Percentiles rank a stretch among this genome's conserved stretches.
These are phyloP conservation scores for Passer domesticus DNA, from an alignment of 2,113 vertebrate genomes.

Conservation along the genomic window DNA sequence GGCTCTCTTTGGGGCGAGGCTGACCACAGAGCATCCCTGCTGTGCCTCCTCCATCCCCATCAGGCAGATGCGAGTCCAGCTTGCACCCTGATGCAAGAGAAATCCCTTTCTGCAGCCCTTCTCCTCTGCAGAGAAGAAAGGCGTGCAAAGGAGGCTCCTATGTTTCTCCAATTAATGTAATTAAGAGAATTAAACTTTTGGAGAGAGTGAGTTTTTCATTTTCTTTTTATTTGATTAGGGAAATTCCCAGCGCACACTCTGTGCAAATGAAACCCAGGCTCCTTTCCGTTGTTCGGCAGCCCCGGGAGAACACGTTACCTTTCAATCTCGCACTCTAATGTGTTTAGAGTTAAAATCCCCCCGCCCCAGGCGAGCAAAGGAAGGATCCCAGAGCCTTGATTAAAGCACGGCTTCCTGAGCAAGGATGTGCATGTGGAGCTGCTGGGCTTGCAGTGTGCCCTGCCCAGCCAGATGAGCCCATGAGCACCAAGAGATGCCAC, in stretches of 20 bases:
- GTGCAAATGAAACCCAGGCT: conserved; percentile 82
- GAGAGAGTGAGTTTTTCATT: conserved; percentile 77
- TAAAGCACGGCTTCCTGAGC: conserved; percentile 67
- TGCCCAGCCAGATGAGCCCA: neutral
- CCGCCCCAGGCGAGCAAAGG: conserved; percentile 62
- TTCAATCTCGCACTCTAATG: conserved; percentile 76
- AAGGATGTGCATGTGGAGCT: conserved; percentile 45
- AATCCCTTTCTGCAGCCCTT: neutral
- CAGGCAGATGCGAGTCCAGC: accelerated
- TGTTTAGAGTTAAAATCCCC: conserved; percentile 76
- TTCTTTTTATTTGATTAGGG: conserved; percentile 83
- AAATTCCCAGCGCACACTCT: conserved; percentile 72
- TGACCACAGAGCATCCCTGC: neutral
- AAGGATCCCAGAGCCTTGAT: conserved; percentile 77
- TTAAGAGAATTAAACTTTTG: conserved; percentile 80
- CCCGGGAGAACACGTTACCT: conserved; percentile 76
- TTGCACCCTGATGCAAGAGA: neutral
- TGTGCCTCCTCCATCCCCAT: neutral
- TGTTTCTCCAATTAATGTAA: conserved; percentile 80
- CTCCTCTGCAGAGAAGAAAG: neutral
- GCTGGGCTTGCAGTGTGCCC: neutral
- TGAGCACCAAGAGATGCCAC: neutral
- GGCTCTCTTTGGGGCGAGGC: accelerated
- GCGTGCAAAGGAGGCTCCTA: conserved; percentile 15
- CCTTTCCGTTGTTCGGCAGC: conserved; percentile 65